Conservation (phyloP, 1,140 invertebrate species). For the Drosophila mojavensis region DNA sequence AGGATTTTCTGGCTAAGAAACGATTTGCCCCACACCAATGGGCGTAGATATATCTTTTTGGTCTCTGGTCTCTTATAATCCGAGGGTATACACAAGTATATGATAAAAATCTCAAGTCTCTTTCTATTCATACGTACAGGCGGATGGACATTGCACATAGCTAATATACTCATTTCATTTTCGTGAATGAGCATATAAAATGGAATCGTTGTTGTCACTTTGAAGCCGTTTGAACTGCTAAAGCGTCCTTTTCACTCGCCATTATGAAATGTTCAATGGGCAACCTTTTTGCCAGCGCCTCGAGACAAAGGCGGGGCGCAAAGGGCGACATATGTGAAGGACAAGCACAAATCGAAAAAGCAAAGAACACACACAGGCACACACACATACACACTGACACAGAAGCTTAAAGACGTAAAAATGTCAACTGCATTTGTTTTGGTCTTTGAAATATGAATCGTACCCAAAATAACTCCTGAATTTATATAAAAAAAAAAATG, state of each 20-base stretch:
- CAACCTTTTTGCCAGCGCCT: constrained; percentile 31
- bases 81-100: no score
- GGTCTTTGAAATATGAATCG: constrained; percentile 71
- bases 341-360: constrained; percentile 60
- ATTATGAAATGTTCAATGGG: constrained; percentile 51
- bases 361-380: constrained; percentile 39
- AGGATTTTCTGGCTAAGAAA: no score
- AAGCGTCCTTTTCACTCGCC: constrained; percentile 69
- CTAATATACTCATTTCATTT: no score
- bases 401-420: constrained; percentile 77
- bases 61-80: no score
- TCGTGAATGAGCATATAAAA: constrained; percentile 16
- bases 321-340: constrained; percentile 14
- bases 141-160: no score
- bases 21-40: no score
- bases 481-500: background rate
- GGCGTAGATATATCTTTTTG: no score
- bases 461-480: constrained; percentile 37
- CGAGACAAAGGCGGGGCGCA: background rate
- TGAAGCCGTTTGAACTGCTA: constrained; percentile 62
- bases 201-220: constrained; percentile 58
- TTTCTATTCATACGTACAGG: no score
- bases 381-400: constrained; percentile 39
- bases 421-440: constrained; percentile 75
- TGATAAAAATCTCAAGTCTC: no score